Evolutionary conservation across 1,140 invertebrate species (phyloP), one percentile per base, ranked within the genome.

Genomic region (Drosophila persimilis): DNA sequence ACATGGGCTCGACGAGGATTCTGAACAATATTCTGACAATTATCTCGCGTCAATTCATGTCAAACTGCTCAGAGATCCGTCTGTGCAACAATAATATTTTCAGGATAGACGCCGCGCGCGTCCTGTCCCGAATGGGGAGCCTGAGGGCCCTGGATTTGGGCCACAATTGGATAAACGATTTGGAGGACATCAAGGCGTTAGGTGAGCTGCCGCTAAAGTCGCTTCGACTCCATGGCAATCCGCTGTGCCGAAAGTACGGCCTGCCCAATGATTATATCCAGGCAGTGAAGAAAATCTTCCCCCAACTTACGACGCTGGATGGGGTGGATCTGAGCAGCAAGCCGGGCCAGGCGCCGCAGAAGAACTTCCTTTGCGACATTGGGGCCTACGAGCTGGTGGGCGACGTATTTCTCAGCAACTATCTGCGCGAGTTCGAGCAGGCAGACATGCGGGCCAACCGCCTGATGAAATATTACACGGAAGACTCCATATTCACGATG

Each of bases 191-290:
- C 2, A 67, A 59, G 20, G 55, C 63, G 5, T 31, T 90, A 0
- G 54, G 63, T 2, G 55, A 69, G 8, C 39, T 90, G 7, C 76
- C 75, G 0, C 46, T 90, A 1, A 90, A 80, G 48, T 80, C 89
- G 0, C 56, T 93, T n/a, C 64, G 59, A 0, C 69, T 93, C 9
- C 91, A 93, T 52, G 93, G 93, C 0, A 93, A 93, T 75, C 92
- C 92, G 0, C 58, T 93, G 0, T 93, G 93, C 43, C 47, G 60
- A 1, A 91, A 92, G 39, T 93, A 92, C 48, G 89, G 76, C 2
- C 76, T 92, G 35, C 85, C 91, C 0, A 80, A 85, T 2, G 86
- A 92, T 9, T 93, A 93, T 60, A 72, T 93, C 1, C 80, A 72
- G 35, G 90, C 92, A 3, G 65, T 92, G 0, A 91, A 60, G 43